A percentile compares a stretch with the other conserved stretches of the same genome.
Evolutionary conservation across 2,113 vertebrate species (phyloP).

Genomic region (Podiceps cristatus): DNA sequence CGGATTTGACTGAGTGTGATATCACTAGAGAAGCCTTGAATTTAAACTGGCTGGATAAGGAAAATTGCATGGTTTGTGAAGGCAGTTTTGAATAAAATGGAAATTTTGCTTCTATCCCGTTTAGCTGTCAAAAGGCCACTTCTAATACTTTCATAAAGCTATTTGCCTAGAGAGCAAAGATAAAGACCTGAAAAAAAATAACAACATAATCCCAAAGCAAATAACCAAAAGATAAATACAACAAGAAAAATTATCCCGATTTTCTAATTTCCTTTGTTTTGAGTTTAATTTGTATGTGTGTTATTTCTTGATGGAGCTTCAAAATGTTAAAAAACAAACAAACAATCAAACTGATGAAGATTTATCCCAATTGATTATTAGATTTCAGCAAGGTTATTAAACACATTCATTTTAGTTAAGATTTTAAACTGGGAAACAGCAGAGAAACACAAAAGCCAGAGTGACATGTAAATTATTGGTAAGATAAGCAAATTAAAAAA

Average conservation of each 20-base stretch:
- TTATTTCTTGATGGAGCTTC: neutral
- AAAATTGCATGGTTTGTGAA: slow-evolving; percentile 72
- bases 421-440: slow-evolving; percentile 31
- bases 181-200: neutral
- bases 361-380: slow-evolving; percentile 17
- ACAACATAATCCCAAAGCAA: neutral
- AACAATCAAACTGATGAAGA: neutral
- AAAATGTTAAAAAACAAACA: neutral
- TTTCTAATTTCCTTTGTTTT: neutral
- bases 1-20: slow-evolving; percentile 76
- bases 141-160: slow-evolving; percentile 67
- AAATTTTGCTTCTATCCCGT: slow-evolving; percentile 73
- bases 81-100: slow-evolving; percentile 72
- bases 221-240: neutral
- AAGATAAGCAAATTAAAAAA: slow-evolving; percentile 17
- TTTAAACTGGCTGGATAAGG: slow-evolving; percentile 73
- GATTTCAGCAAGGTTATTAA: slow-evolving; percentile 28
- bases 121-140: slow-evolving; percentile 73
- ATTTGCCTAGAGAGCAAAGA: slow-evolving; percentile 66
- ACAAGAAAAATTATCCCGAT: neutral
- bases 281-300: neutral
- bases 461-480: neutral
- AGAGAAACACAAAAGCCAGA: neutral
- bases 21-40: slow-evolving; percentile 72
- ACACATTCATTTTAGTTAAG: slow-evolving; percentile 35